Conservation (phyloP, 2,888 invertebrate species). For the Macropis europaea region DNA sequence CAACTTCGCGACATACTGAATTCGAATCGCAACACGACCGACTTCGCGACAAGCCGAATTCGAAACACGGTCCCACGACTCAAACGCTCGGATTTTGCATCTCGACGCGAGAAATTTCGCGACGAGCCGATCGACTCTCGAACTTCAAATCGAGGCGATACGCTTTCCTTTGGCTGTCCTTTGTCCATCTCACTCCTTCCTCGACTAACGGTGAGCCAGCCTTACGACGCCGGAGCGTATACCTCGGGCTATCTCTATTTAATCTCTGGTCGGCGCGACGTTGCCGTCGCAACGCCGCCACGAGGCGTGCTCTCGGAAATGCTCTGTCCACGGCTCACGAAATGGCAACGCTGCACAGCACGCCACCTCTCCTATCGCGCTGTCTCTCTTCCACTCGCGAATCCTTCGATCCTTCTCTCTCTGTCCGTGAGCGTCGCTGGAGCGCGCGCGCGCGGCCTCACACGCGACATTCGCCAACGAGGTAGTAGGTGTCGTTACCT, state of each 20-base stretch:
- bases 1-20: no score
- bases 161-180: slow-evolving; percentile 60
- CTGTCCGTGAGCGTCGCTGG: slow-evolving; percentile 27
- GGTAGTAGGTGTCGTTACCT: slow-evolving; percentile 64
- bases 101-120: slow-evolving; percentile 21
- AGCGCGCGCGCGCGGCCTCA: slow-evolving; percentile 32
- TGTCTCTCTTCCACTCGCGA: slow-evolving; percentile 8
- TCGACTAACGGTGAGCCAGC: slow-evolving; percentile 65
- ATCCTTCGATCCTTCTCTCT: slow-evolving; percentile 20
- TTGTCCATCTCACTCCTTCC: slow-evolving; percentile 61
- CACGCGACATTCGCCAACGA: slow-evolving; percentile 55
- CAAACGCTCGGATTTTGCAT: no score
- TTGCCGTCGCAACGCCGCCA: slow-evolving; percentile 47
- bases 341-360: slow-evolving; percentile 58
- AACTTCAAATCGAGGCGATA: slow-evolving; percentile 50
- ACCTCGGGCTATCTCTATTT: slow-evolving; percentile 64
- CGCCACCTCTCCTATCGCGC: slow-evolving; percentile 29
- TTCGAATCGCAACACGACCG: no score
- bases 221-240: slow-evolving; percentile 43
- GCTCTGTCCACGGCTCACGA: slow-evolving; percentile 24
- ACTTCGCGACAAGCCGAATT: no score
- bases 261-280: slow-evolving; percentile 55
- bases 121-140: slow-evolving; percentile 48
- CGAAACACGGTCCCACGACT: no score
- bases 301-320: slow-evolving; percentile 54